phyloP scores from a whole-genome alignment of 2,797 vertebrate species.

The Oceanodroma leucorhoa region DNA sequence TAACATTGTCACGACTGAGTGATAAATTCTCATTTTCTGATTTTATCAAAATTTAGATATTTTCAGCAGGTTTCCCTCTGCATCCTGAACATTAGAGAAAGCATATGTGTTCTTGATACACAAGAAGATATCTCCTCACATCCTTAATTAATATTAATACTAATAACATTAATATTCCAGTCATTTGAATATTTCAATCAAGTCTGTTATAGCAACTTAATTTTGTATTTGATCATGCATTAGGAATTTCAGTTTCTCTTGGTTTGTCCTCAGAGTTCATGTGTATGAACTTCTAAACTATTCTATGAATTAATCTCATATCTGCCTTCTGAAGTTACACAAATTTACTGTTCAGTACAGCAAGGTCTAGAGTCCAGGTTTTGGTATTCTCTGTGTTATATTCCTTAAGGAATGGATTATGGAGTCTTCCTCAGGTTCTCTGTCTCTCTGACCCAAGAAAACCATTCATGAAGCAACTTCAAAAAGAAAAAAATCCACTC shows the following conservation, averaged over 20 bases:
- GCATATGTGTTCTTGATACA: neutral
- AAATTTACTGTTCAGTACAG: neutral
- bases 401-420: neutral
- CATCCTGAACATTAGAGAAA: neutral
- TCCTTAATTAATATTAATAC: neutral
- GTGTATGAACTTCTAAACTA: neutral
- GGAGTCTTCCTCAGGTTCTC: neutral
- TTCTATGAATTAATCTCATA: neutral
- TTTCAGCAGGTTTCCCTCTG: neutral
- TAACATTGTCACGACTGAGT: neutral
- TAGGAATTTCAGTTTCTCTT: neutral
- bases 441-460: neutral
- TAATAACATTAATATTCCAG: neutral
- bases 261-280: neutral
- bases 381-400: neutral
- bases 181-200: neutral
- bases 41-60: neutral
- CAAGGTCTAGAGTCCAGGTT: neutral
- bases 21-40: neutral
- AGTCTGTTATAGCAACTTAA: neutral
- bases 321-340: neutral
- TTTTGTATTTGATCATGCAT: neutral
- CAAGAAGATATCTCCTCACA: neutral
- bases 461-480: neutral
- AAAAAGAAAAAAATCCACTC: neutral